Conservation (phyloP, 2,113 vertebrate species). For the Neopipo cinnamomea region DNA sequence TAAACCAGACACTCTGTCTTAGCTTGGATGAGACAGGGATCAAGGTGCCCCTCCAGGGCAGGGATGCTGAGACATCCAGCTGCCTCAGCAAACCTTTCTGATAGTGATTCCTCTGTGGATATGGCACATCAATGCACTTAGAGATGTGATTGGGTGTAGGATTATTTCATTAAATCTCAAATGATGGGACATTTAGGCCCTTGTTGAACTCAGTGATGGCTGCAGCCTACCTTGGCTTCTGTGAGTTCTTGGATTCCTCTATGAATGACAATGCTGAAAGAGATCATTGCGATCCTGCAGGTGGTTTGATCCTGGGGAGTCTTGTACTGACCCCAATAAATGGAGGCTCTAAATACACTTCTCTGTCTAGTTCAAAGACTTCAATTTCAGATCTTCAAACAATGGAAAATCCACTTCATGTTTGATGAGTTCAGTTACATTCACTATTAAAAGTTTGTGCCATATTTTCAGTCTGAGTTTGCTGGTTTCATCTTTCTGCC, state of each 20-base stretch:
- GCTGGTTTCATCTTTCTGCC: slow-evolving; percentile 25
- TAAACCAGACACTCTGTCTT: background rate
- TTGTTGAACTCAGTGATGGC: background rate
- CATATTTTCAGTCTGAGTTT: background rate
- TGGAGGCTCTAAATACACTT: background rate
- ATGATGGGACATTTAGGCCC: background rate
- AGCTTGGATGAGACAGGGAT: background rate
- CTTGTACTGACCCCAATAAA: background rate
- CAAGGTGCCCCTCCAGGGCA: background rate
- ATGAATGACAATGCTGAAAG: background rate
- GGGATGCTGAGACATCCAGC: background rate
- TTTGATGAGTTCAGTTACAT: background rate
- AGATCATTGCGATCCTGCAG: background rate
- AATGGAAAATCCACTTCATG: slow-evolving; percentile 15
- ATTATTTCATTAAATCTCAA: background rate
- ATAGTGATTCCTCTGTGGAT: background rate
- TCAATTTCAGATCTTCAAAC: background rate
- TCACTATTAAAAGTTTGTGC: background rate
- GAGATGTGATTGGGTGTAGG: background rate
- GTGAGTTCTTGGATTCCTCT: background rate
- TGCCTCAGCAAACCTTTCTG: background rate
- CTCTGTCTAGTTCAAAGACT: background rate
- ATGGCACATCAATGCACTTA: background rate
- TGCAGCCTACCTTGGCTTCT: background rate
- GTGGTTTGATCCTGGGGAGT: background rate